Evolutionary conservation across 1,140 invertebrate species (phyloP).

Genomic region (Cyphomyrmex costatus): DNA sequence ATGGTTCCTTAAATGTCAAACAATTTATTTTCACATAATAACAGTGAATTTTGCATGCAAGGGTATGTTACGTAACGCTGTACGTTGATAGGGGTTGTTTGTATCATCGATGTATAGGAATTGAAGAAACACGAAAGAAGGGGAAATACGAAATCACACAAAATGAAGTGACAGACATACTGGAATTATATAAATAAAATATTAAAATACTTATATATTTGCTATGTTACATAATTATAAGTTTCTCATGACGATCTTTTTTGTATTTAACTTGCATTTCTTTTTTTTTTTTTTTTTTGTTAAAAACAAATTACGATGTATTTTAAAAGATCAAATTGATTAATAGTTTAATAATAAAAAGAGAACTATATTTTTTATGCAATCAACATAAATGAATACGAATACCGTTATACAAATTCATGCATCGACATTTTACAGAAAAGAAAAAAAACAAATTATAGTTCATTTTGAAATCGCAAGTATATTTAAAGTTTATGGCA

Average conservation of each 20-base stretch:
- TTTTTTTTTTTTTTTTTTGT: no score
- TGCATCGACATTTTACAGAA: neutral
- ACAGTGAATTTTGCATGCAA: neutral
- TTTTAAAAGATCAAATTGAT: neutral
- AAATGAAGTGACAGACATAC: neutral
- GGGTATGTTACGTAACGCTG: neutral
- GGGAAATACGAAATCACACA: neutral
- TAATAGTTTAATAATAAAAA: conserved; percentile 7
- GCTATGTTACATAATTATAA: neutral
- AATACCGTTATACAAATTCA: neutral
- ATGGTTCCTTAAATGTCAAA: conserved; percentile 46
- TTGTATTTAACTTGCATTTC: neutral
- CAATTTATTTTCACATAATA: conserved; percentile 39
- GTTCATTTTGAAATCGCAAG: neutral
- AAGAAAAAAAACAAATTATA: neutral
- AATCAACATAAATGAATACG: neutral
- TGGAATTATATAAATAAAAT: conserved; percentile 20
- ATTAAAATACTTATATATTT: conserved; percentile 10
- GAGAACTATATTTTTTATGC: neutral
- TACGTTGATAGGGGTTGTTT: conserved; percentile 2
- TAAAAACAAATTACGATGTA: neutral
- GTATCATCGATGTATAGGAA: conserved; percentile 19
- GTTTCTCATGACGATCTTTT: conserved; percentile 2
- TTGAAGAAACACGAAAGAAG: neutral
- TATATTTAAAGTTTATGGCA: conserved; percentile 37